phyloP scores from a whole-genome alignment of 2,113 vertebrate species.

The Balaeniceps rex region DNA sequence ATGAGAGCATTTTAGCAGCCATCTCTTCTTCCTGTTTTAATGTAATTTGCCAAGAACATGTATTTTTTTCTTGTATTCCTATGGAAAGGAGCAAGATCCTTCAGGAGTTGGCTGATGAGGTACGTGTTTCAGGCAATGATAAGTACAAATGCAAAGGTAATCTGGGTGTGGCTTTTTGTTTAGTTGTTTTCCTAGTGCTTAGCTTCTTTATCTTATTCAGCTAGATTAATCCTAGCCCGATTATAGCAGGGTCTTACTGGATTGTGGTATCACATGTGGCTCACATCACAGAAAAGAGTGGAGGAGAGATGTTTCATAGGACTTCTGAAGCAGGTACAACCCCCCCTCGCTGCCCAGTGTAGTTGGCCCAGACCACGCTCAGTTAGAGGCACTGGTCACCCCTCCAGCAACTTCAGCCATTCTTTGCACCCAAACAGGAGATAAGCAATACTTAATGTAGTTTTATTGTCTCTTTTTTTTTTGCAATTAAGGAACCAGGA shows the following conservation, averaged over 20 bases:
- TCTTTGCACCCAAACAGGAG: neutral
- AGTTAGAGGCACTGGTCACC: neutral
- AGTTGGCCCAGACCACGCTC: neutral
- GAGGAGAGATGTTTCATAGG: neutral
- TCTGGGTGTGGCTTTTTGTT: neutral
- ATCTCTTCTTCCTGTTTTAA: neutral
- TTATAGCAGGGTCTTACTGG: neutral
- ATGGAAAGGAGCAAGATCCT: neutral
- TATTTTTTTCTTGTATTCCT: neutral
- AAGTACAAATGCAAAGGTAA: neutral
- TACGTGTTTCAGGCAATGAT: neutral
- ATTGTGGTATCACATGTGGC: neutral
- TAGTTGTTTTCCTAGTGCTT: neutral
- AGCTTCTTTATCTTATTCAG: neutral
- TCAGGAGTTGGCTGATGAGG: neutral
- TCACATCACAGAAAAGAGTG: neutral
- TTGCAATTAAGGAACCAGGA: neutral
- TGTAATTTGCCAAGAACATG: neutral
- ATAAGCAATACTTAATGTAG: neutral
- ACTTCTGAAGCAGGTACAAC: neutral
- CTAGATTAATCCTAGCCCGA: neutral
- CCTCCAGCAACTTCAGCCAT: neutral
- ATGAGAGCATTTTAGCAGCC: neutral
- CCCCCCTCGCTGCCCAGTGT: neutral
- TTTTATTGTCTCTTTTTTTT: neutral